These are phyloP conservation scores for Ursus arctos DNA, from an alignment of 2,113 vertebrate species.

Conservation along the genomic window DNA sequence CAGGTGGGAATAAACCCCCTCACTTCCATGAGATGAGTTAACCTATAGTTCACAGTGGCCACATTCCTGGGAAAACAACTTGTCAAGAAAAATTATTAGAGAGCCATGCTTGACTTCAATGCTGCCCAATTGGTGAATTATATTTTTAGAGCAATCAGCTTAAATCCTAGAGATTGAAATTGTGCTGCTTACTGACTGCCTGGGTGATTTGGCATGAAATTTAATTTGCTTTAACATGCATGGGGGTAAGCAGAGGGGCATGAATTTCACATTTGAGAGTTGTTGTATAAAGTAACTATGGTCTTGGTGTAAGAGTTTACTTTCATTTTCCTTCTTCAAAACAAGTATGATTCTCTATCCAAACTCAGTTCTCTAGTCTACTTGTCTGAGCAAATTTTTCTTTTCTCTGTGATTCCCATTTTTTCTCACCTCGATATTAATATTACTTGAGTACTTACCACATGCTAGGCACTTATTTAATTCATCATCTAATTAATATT, in stretches of 20 bases:
- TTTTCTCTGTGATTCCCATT: not conserved
- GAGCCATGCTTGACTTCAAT: slow-evolving; percentile 53
- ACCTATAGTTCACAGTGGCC: not conserved
- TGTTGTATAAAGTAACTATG: slow-evolving; percentile 23
- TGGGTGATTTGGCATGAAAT: slow-evolving; percentile 75
- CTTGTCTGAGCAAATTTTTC: not conserved
- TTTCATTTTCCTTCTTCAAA: slow-evolving; percentile 53
- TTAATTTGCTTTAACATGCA: slow-evolving; percentile 76
- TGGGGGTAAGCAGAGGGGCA: slow-evolving; percentile 52
- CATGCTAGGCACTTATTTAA: not conserved
- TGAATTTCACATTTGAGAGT: slow-evolving; percentile 71
- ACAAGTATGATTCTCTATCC: not conserved
- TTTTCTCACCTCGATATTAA: not conserved
- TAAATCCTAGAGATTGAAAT: slow-evolving; percentile 75
- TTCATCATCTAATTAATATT: not conserved
- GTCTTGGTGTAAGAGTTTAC: not conserved
- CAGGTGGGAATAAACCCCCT: not conserved
- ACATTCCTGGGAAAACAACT: slow-evolving; percentile 48
- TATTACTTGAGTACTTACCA: not conserved
- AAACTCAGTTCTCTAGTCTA: not conserved
- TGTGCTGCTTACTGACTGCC: slow-evolving; percentile 63
- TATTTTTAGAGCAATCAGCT: slow-evolving; percentile 80
- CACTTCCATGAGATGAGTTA: slow-evolving; percentile 37
- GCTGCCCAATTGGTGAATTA: slow-evolving; percentile 70
- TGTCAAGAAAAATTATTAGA: slow-evolving; percentile 70